These are phyloP conservation scores for Phaonia tiefii DNA, from an alignment of 2,888 invertebrate genomes.

Conservation along the genomic window DNA sequence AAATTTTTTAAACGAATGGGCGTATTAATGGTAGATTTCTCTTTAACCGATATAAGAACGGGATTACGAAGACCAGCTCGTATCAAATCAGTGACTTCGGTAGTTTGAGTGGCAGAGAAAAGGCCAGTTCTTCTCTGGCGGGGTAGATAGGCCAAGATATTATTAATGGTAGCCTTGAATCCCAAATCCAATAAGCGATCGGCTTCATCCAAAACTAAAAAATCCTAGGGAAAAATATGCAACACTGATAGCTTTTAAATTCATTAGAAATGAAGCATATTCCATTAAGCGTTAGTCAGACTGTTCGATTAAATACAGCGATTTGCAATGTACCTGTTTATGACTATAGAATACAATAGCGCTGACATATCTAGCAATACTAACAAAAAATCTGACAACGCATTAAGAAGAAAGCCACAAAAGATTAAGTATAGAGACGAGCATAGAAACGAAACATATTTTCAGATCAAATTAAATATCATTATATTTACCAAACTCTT, in stretches of 20 bases:
- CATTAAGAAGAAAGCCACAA: too few species aligned
- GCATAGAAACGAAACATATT: neutral
- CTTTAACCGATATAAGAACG: constrained; percentile 92
- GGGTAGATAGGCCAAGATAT: constrained; percentile 94
- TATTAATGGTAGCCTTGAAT: constrained; percentile 91
- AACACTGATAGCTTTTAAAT: too few species aligned
- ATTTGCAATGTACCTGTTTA: too few species aligned
- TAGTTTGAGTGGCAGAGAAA: constrained; percentile 99
- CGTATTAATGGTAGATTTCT: constrained; percentile 89
- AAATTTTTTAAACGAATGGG: constrained; percentile 88
- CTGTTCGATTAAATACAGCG: too few species aligned
- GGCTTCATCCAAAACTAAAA: constrained; percentile 97
- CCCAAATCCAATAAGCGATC: constrained; percentile 96
- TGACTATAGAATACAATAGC: too few species aligned
- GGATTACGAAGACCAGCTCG: constrained; percentile 97
- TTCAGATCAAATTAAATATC: neutral
- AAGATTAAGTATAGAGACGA: neutral
- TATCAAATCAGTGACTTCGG: constrained; percentile 93
- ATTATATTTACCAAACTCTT: constrained; percentile 86
- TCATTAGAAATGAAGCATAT: too few species aligned
- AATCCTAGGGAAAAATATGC: too few species aligned
- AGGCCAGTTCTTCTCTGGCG: constrained; percentile 96
- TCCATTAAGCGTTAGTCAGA: too few species aligned
- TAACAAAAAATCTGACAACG: too few species aligned
- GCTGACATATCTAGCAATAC: too few species aligned